A percentile compares a stretch with the other conserved stretches of the same genome.
phyloP scores from a whole-genome alignment of 37 sponge, comb jelly and placozoan genomes.

The Ianthella basta region DNA sequence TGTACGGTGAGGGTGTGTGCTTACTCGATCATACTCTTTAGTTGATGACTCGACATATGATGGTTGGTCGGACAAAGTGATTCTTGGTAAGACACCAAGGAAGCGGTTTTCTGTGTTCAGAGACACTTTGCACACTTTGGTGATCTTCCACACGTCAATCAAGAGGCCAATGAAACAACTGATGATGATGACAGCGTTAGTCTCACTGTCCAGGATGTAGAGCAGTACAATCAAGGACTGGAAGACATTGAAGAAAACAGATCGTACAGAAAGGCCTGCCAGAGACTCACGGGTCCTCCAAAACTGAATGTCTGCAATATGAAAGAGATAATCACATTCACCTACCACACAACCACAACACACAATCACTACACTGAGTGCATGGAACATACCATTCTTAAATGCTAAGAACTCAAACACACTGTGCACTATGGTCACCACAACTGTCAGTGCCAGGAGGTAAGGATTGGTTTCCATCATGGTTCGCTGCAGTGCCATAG shows the following conservation, averaged over 20 bases:
- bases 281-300: conserved; percentile 90
- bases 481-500: conserved; percentile 62
- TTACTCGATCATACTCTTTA: conserved; percentile 91
- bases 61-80: conserved; percentile 71
- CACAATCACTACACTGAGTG: not conserved
- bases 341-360: not conserved
- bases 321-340: not conserved
- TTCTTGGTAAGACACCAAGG: conserved; percentile 77
- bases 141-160: conserved; percentile 97
- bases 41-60: conserved; percentile 93
- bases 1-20: too few species aligned
- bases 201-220: conserved; percentile 97
- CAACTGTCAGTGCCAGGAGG: conserved; percentile 88
- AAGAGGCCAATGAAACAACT: conserved; percentile 78
- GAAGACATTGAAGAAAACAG: conserved; percentile 94
- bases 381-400: conserved; percentile 85
- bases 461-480: conserved; percentile 97
- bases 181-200: conserved; percentile 89
- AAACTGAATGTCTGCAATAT: conserved; percentile 92
- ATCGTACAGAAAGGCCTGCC: conserved; percentile 93
- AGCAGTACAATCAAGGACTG: conserved; percentile 93
- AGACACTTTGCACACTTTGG: conserved; percentile 87
- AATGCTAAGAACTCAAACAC: conserved; percentile 99
- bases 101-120: conserved; percentile 68
- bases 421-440: conserved; percentile 89